These are phyloP conservation scores for Serranus cabrilla DNA, from an alignment of 2,797 vertebrate species.

Conservation along the genomic window DNA sequence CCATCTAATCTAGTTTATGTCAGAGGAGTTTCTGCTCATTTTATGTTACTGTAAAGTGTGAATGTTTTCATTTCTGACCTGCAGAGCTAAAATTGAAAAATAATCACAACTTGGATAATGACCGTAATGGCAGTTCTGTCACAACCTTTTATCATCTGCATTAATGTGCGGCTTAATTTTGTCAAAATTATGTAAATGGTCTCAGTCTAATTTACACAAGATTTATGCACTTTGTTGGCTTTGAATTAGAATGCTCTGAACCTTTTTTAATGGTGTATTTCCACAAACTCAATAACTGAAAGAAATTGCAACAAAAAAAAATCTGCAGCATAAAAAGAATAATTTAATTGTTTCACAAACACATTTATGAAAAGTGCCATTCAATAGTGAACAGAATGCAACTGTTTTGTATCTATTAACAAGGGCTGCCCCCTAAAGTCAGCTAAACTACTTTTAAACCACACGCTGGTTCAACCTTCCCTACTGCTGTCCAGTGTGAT, in stretches of 20 bases:
- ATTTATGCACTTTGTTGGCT: not conserved
- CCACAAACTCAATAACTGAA: conserved; percentile 2
- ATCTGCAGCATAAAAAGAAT: not conserved
- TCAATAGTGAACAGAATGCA: not conserved
- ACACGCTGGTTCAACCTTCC: not conserved
- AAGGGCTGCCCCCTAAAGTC: not conserved
- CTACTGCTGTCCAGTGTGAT: conserved; percentile 5
- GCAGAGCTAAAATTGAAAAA: conserved; percentile 28
- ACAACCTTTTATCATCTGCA: conserved; percentile 27
- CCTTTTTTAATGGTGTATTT: conserved; percentile 7
- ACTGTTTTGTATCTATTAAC: not conserved
- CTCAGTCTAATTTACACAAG: conserved; percentile 3
- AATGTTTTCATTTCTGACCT: conserved; percentile 24
- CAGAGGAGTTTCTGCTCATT: conserved; percentile 18
- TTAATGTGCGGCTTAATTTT: conserved; percentile 3
- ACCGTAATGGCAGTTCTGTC: conserved; percentile 24
- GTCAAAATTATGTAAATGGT: not conserved
- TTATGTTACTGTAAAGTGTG: conserved; percentile 11
- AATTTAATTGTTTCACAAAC: too few species aligned
- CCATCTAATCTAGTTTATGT: not conserved
- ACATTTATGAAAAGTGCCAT: not conserved
- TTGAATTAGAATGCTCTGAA: not conserved
- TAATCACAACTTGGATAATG: conserved; percentile 40
- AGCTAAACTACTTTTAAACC: not conserved
- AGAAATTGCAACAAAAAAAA: not conserved